A percentile compares a stretch with the other conserved stretches of the same genome.
These are phyloP conservation scores for Xiphorhynchus elegans DNA, from an alignment of 2,113 vertebrate genomes.

Conservation along the genomic window DNA sequence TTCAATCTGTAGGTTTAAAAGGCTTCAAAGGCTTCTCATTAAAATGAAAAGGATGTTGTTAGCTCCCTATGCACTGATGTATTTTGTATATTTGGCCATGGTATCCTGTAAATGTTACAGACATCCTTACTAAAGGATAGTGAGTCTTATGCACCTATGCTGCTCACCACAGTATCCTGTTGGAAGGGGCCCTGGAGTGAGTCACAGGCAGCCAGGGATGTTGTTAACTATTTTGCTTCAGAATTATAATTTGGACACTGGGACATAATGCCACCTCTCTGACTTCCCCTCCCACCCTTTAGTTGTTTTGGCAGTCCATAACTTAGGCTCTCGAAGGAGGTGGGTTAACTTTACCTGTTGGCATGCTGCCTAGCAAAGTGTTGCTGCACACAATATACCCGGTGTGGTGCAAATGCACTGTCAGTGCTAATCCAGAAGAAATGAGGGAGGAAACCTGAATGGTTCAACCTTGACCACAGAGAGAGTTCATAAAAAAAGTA, in stretches of 20 bases:
- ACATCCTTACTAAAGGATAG: background rate
- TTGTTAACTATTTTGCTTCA: background rate
- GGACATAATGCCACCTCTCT: background rate
- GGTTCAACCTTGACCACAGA: background rate
- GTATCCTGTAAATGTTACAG: background rate
- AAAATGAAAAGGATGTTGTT: background rate
- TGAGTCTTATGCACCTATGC: background rate
- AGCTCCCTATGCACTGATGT: background rate
- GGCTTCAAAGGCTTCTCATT: background rate
- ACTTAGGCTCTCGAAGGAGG: background rate
- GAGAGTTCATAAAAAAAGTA: background rate
- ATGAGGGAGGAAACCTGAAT: background rate
- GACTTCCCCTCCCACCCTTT: background rate
- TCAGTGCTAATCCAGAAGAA: background rate
- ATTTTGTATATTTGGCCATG: background rate
- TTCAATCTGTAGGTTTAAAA: background rate
- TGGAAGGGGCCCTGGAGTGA: background rate
- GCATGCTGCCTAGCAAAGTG: background rate
- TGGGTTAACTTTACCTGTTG: background rate
- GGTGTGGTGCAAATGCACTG: background rate
- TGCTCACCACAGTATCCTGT: background rate
- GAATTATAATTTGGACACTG: background rate
- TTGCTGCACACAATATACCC: accelerated
- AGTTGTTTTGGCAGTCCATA: background rate
- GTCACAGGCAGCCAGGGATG: background rate